These are phyloP conservation scores for Numida meleagris DNA, from an alignment of 2,113 vertebrate species.

Conservation along the genomic window DNA sequence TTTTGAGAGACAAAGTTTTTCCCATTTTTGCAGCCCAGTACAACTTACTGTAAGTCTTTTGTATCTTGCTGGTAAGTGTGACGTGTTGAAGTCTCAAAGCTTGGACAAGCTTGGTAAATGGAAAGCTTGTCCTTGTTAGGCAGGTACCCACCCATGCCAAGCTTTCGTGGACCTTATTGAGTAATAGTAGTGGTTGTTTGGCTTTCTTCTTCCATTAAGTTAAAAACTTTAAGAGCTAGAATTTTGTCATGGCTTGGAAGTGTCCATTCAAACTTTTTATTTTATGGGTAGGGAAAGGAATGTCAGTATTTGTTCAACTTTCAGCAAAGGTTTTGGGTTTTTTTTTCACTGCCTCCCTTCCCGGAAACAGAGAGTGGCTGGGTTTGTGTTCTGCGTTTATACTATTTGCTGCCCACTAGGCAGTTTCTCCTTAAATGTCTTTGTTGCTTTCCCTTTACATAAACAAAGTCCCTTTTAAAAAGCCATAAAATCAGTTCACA, in stretches of 20 bases:
- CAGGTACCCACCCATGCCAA: neutral
- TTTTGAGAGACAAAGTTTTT: neutral
- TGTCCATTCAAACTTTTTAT: neutral
- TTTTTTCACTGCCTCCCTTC: neutral
- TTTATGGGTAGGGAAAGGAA: neutral
- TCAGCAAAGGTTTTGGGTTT: neutral
- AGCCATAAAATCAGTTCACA: neutral
- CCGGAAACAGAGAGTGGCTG: neutral
- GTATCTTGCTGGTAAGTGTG: neutral
- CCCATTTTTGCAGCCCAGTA: neutral
- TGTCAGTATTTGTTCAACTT: neutral
- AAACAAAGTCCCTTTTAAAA: conserved; percentile 21
- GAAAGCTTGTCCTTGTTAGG: neutral
- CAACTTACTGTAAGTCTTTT: neutral
- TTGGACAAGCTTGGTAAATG: neutral
- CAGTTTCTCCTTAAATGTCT: neutral
- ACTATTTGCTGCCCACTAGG: neutral
- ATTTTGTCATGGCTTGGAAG: neutral
- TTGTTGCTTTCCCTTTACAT: conserved; percentile 4
- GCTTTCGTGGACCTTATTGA: neutral
- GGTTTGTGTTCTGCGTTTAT: neutral
- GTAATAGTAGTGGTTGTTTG: neutral
- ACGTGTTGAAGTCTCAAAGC: neutral
- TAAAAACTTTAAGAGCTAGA: neutral
- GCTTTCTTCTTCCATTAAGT: neutral